Evolutionary conservation across 2,888 invertebrate species (phyloP).

Genomic region (Sesia apiformis): DNA sequence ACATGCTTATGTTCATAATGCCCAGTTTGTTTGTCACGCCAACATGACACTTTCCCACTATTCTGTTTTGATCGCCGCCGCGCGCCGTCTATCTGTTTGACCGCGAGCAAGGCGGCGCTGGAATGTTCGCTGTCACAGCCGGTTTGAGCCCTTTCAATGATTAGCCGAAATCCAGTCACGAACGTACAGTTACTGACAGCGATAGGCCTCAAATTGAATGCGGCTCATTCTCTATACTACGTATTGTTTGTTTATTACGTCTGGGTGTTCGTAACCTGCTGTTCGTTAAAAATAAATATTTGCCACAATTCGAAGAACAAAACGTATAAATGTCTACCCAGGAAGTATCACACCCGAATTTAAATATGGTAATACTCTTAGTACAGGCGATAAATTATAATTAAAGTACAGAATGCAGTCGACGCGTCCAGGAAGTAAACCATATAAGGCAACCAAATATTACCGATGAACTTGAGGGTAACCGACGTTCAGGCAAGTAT

Average conservation of each 20-base stretch:
- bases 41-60: slow-evolving; percentile 28
- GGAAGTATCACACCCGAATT: no score
- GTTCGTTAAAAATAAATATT: no score
- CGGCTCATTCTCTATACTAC: slow-evolving; percentile 3
- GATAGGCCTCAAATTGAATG: slow-evolving; percentile 15
- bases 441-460: no score
- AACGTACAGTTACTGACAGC: slow-evolving; percentile 27
- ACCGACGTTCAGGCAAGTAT: no score
- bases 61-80: slow-evolving; percentile 12
- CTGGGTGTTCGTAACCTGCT: no score
- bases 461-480: no score
- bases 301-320: no score
- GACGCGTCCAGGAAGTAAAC: no score
- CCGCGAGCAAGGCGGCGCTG: slow-evolving; percentile 18
- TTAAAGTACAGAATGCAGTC: no score
- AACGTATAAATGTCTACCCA: no score
- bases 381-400: no score
- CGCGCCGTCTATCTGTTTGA: slow-evolving; percentile 10
- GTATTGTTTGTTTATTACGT: slow-evolving; percentile 10
- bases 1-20: slow-evolving; percentile 17
- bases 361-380: no score
- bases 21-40: slow-evolving; percentile 27
- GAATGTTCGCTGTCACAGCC: slow-evolving; percentile 37
- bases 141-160: slow-evolving; percentile 34
- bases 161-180: slow-evolving; percentile 41